These are phyloP conservation scores for Macaca nemestrina DNA, from an alignment of 2,113 vertebrate genomes.

Conservation along the genomic window DNA sequence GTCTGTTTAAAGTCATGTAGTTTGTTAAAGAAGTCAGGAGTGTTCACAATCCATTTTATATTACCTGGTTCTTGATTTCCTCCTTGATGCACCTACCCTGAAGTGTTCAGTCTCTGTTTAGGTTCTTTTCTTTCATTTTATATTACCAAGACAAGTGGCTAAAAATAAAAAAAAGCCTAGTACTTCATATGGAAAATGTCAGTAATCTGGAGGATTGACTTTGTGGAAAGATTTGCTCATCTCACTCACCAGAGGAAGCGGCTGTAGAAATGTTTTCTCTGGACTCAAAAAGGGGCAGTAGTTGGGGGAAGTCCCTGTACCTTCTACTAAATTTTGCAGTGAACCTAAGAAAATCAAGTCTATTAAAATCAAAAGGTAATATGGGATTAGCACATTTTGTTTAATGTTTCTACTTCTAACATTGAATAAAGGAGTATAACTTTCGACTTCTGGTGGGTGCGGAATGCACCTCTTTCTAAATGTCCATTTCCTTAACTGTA, in stretches of 20 bases:
- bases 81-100: background rate
- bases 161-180: background rate
- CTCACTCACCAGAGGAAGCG: background rate
- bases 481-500: background rate
- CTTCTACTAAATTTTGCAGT: background rate
- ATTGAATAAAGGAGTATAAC: background rate
- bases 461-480: background rate
- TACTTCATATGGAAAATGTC: background rate
- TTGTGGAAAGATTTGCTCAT: background rate
- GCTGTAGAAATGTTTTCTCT: background rate
- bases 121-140: background rate
- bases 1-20: background rate
- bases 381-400: background rate
- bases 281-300: background rate
- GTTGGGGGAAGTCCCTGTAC: background rate
- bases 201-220: background rate
- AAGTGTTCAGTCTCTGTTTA: background rate
- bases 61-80: background rate
- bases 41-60: background rate
- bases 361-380: rapidly evolving
- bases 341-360: background rate
- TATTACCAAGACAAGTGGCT: background rate
- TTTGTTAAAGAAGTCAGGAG: background rate
- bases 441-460: background rate
- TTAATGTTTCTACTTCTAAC: background rate